These are phyloP conservation scores for Melitaea athalia DNA, from an alignment of 2,888 invertebrate genomes.

Conservation along the genomic window DNA sequence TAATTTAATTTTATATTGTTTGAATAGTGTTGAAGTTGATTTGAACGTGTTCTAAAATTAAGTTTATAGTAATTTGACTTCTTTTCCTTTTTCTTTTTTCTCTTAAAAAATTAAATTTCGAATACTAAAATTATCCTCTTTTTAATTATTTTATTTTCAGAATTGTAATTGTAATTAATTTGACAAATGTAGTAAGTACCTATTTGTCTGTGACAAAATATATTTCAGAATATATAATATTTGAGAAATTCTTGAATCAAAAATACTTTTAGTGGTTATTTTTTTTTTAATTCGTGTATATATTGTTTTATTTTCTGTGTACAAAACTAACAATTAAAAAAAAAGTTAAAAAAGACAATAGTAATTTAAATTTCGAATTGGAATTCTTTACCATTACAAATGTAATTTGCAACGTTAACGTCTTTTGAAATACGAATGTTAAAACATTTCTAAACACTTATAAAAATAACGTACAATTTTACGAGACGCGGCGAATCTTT, in stretches of 20 bases:
- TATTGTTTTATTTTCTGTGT: too few species aligned
- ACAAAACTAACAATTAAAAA: too few species aligned
- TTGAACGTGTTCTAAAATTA: background rate
- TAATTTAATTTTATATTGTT: background rate
- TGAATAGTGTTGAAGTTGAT: background rate
- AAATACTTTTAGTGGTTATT: too few species aligned
- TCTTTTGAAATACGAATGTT: conserved; percentile 24
- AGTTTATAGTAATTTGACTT: background rate
- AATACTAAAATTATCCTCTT: too few species aligned
- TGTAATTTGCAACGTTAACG: background rate
- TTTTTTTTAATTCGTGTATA: too few species aligned
- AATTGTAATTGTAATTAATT: too few species aligned
- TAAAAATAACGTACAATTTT: conserved; percentile 44
- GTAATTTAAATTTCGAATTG: background rate
- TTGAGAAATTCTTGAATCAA: too few species aligned
- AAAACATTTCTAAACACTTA: conserved; percentile 38
- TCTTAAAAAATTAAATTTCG: background rate
- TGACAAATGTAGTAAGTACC: too few species aligned
- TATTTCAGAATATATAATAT: too few species aligned
- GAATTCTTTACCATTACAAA: background rate
- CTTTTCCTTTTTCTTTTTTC: background rate
- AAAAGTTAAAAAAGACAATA: too few species aligned
- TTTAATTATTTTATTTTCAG: too few species aligned
- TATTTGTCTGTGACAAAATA: too few species aligned
- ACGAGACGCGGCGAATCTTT: conserved; percentile 49